These are phyloP conservation scores for Psephotus haematonotus DNA, from an alignment of 2,113 vertebrate species.

Conservation along the genomic window DNA sequence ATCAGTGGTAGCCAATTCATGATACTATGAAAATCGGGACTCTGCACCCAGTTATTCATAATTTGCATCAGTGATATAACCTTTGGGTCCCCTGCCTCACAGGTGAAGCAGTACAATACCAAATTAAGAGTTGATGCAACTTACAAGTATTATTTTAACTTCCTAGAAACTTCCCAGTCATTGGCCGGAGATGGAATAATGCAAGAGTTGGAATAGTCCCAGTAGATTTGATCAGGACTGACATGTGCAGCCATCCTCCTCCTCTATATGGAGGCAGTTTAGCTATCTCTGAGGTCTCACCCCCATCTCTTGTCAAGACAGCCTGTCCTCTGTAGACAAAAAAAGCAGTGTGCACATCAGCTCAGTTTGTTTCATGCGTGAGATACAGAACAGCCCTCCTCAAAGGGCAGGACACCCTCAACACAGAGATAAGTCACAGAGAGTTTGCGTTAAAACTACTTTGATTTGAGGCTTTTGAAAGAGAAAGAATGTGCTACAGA, in stretches of 20 bases:
- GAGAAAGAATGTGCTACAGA: background rate
- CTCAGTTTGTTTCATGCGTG: background rate
- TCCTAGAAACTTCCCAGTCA: background rate
- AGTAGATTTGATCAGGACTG: background rate
- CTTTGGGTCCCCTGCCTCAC: background rate
- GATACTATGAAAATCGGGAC: background rate
- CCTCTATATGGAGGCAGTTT: fast-evolving
- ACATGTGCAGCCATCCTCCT: background rate
- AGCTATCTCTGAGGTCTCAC: background rate
- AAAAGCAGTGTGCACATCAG: background rate
- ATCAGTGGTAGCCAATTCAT: background rate
- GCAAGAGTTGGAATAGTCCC: background rate
- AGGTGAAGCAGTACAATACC: background rate
- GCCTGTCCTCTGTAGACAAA: background rate
- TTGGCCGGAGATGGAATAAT: background rate
- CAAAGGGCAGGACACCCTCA: background rate
- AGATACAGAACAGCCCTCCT: background rate
- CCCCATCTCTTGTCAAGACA: background rate
- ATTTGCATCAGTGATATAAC: background rate
- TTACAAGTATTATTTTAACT: background rate
- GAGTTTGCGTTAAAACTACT: background rate
- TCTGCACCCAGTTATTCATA: background rate
- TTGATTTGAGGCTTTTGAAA: background rate
- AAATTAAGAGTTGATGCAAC: background rate
- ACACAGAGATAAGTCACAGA: background rate